These are phyloP conservation scores for Heterohyrax brucei DNA, from an alignment of 2,797 vertebrate genomes.

Conservation along the genomic window DNA sequence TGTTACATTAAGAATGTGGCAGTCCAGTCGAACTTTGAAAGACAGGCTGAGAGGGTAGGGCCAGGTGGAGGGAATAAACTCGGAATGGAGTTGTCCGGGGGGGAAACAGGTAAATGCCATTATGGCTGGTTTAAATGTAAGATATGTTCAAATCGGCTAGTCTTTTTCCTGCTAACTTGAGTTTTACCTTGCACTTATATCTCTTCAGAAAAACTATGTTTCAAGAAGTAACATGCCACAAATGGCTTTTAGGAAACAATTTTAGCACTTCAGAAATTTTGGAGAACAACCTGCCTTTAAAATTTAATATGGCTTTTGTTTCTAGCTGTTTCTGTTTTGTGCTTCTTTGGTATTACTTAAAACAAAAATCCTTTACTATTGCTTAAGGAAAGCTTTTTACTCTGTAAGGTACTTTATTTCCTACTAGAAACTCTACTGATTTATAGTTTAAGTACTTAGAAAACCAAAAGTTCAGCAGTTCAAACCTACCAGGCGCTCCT, in stretches of 20 bases:
- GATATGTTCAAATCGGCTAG: background rate
- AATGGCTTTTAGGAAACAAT: background rate
- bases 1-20: background rate
- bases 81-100: background rate
- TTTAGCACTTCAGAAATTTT: background rate
- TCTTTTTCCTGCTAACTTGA: conserved; percentile 38
- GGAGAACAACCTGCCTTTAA: conserved; percentile 23
- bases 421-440: background rate
- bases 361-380: background rate
- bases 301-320: background rate
- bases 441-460: background rate
- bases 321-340: background rate
- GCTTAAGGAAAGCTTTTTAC: background rate
- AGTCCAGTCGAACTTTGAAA: background rate
- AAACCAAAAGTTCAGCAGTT: too few species aligned
- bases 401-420: conserved; percentile 9
- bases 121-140: background rate
- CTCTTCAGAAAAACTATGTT: conserved; percentile 18
- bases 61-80: background rate
- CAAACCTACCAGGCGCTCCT: too few species aligned
- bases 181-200: conserved; percentile 32
- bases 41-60: background rate
- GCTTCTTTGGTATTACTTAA: background rate
- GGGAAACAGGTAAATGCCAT: background rate
- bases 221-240: background rate